Evolutionary conservation across 2,797 vertebrate genomes (phyloP).

Genomic region (Poecilia picta): DNA sequence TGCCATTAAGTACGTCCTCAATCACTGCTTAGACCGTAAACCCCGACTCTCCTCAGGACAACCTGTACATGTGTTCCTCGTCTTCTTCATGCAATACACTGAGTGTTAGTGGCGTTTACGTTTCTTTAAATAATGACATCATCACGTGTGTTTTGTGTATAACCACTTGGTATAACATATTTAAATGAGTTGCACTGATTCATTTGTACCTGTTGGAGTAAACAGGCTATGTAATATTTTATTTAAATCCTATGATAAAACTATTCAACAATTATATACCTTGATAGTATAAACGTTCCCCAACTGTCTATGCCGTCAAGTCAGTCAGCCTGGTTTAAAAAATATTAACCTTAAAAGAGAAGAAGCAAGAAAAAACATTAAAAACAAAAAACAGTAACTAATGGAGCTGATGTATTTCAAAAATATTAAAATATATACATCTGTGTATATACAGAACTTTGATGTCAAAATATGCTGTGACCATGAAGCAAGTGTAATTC

Average conservation of each 20-base stretch:
- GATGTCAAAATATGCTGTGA: not conserved
- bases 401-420: not conserved
- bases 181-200: not conserved
- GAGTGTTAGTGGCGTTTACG: not conserved
- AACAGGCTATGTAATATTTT: slow-evolving; percentile 21
- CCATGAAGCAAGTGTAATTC: not conserved
- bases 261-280: slow-evolving; percentile 6
- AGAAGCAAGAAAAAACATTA: not conserved
- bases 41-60: slow-evolving; percentile 17
- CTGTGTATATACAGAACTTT: not conserved
- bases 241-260: slow-evolving; percentile 47
- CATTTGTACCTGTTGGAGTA: not conserved
- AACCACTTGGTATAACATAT: not conserved
- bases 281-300: not conserved
- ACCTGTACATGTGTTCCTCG: slow-evolving; percentile 3
- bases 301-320: not conserved
- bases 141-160: not conserved
- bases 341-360: not conserved
- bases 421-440: not conserved
- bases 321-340: not conserved
- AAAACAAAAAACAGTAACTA: not conserved
- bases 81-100: slow-evolving; percentile 24
- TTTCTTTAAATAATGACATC: not conserved
- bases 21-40: slow-evolving; percentile 28
- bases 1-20: slow-evolving; percentile 66